Base-by-base conservation (phyloP, 2,113 vertebrate genomes). In the Pomatorhinus ruficollis region DNA sequence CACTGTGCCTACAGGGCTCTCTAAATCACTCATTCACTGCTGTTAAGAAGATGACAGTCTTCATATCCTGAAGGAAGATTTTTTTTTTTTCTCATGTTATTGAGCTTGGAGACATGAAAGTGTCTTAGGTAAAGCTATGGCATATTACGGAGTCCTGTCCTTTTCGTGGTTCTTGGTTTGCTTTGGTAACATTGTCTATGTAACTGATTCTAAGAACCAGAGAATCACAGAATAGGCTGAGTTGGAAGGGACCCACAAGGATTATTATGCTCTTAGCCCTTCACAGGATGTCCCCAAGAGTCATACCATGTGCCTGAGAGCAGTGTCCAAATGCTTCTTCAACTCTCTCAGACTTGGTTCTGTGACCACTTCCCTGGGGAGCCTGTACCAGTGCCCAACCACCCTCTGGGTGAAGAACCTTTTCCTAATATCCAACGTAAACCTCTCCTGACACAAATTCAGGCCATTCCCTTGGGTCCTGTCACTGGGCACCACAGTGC, bases 361-460 rank as follows among this genome's bases (percentile, higher is more conserved):
- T 60, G 14, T 77, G 53, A 31, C 6, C 37, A 1, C 16, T 25
- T 1, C 44, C 25, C 17, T 68, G 17, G 17, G 6, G 2, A 68
- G 9, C 14, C 37, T 68, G 22, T 33, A 44, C 18, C 37, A 68
- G 17, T 27, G 31, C 11, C 10, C 31, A 68, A 0, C 1, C 31
- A 68, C 17, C 35, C 25, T 25, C 31, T 50, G 31, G 21, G 13
- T 1, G 3, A 50, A 66, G 11, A 66, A 50, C 0, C 7, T 50
- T 44, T 37, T 3, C 0, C 25, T 44, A 8, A 44, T 12, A 17
- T 19, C 45, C 27, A 52, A 5, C 9, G 5, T 68, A 33, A 77
- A 44, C 4, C 27, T 44, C 0, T 18, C 15, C 22, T 52, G 17
- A 27, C 1, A 52, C 22, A 52, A 0, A 9, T 60, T 33, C 53